Conservation (phyloP, 2,797 vertebrate genomes). For the Pangasius krempfi region DNA sequence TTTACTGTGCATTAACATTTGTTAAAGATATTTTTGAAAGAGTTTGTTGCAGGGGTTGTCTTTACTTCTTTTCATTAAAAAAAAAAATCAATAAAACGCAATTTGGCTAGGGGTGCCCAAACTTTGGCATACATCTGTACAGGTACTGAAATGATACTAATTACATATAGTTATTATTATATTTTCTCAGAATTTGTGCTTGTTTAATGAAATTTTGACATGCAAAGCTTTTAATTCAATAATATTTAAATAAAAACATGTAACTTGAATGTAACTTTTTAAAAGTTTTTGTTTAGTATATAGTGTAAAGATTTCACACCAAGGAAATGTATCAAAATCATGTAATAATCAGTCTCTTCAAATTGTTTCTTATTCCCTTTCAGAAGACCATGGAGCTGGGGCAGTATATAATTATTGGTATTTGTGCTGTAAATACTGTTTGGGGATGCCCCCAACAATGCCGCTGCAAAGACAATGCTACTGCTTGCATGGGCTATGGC, state of each 20-base stretch:
- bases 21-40: not conserved
- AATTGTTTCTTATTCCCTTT: slow-evolving; percentile 45
- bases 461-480: slow-evolving; percentile 52
- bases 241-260: not conserved
- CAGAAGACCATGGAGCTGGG: slow-evolving; percentile 68
- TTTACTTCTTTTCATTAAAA: not conserved
- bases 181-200: not conserved
- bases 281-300: not conserved
- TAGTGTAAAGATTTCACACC: not conserved
- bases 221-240: too few species aligned
- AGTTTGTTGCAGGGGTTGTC: not conserved
- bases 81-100: not conserved
- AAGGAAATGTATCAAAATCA: not conserved
- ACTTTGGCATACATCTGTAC: not conserved
- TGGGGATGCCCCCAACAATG: slow-evolving; percentile 70
- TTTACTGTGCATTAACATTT: not conserved
- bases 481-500: slow-evolving; percentile 53
- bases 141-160: not conserved
- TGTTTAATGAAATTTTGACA: not conserved
- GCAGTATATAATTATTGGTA: slow-evolving; percentile 60
- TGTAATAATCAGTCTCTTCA: not conserved
- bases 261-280: not conserved
- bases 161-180: too few species aligned
- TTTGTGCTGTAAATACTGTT: slow-evolving; percentile 59
- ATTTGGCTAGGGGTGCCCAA: not conserved